Evolutionary conservation across 2,888 invertebrate genomes (phyloP).

Genomic region (Scaptomyza polygonia): DNA sequence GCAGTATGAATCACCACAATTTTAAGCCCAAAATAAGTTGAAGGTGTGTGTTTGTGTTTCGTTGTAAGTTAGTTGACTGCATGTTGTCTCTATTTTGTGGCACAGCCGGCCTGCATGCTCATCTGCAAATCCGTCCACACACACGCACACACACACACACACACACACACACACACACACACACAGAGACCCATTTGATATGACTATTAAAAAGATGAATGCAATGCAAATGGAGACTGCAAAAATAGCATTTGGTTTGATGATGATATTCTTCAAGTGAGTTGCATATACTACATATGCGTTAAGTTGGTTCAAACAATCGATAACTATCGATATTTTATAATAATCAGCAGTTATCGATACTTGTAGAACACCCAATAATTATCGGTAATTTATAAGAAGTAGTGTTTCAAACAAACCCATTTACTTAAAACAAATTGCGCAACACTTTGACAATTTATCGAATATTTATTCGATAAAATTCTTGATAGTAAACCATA

Average conservation of each 20-base stretch:
- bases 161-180: conserved; percentile 4
- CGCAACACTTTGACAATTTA: too few species aligned
- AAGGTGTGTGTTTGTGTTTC: conserved; percentile 23
- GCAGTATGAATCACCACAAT: conserved; percentile 54
- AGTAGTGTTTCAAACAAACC: too few species aligned
- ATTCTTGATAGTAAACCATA: too few species aligned
- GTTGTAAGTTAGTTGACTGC: conserved; percentile 72
- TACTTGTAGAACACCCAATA: too few species aligned
- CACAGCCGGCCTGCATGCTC: conserved; percentile 42
- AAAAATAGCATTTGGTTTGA: conserved; percentile 12
- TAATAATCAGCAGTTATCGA: too few species aligned
- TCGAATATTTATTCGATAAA: too few species aligned
- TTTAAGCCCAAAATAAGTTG: conserved; percentile 50
- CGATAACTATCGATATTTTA: neutral
- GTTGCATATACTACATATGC: neutral
- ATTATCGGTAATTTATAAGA: too few species aligned
- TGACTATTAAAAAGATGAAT: conserved; percentile 67
- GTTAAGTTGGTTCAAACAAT: neutral
- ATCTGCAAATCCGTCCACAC: conserved; percentile 46
- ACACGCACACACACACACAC: conserved; percentile 4
- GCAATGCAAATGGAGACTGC: conserved; percentile 67
- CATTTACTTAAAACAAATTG: too few species aligned
- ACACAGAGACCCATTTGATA: too few species aligned
- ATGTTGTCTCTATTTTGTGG: conserved; percentile 70
- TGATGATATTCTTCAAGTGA: neutral